Evolutionary conservation across 2,888 invertebrate species (phyloP).

Genomic region (Brassicogethes aeneus): DNA sequence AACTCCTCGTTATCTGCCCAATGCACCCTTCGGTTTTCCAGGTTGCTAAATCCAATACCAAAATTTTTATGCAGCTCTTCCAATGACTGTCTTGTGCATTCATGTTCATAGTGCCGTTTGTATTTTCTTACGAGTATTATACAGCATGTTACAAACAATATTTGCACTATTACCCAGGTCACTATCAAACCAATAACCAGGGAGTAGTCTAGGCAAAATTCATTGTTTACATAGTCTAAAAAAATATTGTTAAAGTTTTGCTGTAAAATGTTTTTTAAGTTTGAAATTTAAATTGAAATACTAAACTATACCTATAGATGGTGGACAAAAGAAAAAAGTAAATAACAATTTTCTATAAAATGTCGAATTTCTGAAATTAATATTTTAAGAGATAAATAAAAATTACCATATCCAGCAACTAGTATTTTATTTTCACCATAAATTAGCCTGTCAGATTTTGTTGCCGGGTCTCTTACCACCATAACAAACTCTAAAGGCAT

Average conservation of each 20-base stretch:
- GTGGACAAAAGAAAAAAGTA: no score
- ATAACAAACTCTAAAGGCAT: constrained; percentile 50
- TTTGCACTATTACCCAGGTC: constrained; percentile 47
- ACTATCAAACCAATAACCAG: constrained; percentile 52
- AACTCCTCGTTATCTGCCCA: constrained; percentile 50
- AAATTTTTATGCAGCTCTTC: constrained; percentile 50
- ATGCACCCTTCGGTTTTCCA: constrained; percentile 58
- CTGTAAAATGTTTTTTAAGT: not conserved
- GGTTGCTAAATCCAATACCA: constrained; percentile 52
- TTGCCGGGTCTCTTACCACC: constrained; percentile 47
- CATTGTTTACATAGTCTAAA: constrained; percentile 34
- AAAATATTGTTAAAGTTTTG: constrained; percentile 7
- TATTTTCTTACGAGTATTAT: constrained; percentile 48
- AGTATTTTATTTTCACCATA: constrained; percentile 51
- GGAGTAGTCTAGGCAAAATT: constrained; percentile 39
- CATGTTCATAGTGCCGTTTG: constrained; percentile 42
- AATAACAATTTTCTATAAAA: no score
- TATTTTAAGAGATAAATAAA: no score
- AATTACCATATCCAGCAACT: constrained; percentile 49
- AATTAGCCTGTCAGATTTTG: constrained; percentile 55
- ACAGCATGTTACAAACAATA: constrained; percentile 46
- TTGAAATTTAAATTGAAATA: constrained; percentile 1
- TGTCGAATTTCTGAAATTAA: no score
- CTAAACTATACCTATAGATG: no score
- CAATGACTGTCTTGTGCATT: constrained; percentile 39